These are phyloP conservation scores for Dicroscelio sp. DNA, from an alignment of 2,888 invertebrate species.

Conservation along the genomic window DNA sequence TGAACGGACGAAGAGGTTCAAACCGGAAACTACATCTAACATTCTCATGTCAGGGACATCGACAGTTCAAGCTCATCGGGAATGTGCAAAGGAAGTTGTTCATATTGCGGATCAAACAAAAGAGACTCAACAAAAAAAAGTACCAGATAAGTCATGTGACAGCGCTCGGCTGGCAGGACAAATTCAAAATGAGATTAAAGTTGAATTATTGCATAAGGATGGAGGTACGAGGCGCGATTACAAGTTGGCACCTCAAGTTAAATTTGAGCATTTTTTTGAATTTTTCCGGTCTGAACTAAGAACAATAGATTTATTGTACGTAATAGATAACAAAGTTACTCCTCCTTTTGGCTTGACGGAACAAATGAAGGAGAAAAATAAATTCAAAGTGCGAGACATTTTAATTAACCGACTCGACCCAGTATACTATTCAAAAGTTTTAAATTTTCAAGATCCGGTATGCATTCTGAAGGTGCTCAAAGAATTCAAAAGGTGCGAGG, in stretches of 20 bases:
- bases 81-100: background rate
- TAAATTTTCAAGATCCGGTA: constrained; percentile 71
- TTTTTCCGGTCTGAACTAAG: background rate
- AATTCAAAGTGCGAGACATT: background rate
- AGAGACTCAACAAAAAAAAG: background rate
- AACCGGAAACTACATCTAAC: background rate
- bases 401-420: constrained; percentile 35
- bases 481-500: constrained; percentile 77
- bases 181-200: background rate
- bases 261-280: background rate
- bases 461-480: constrained; percentile 71
- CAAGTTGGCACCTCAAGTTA: background rate
- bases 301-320: background rate
- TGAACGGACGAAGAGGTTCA: background rate
- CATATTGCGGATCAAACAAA: background rate
- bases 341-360: background rate
- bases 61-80: background rate
- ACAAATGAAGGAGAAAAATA: background rate
- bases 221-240: background rate
- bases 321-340: background rate
- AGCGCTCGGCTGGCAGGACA: background rate
- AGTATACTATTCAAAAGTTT: constrained; percentile 73
- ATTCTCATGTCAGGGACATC: background rate
- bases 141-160: background rate
- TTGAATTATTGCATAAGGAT: background rate